phyloP scores from a whole-genome alignment of 2,113 vertebrate genomes.

The Otus sunia region DNA sequence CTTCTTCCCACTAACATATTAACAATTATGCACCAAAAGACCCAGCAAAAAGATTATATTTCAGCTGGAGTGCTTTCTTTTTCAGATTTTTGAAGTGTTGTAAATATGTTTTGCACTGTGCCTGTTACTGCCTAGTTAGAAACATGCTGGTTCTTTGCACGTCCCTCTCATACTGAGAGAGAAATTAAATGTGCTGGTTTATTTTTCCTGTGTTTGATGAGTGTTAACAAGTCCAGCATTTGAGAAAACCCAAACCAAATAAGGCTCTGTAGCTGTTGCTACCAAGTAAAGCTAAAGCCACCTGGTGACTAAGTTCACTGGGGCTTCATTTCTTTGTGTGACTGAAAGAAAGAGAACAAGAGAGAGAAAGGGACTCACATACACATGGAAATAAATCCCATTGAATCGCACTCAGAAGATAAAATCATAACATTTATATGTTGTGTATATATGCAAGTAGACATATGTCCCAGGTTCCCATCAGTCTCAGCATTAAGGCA shows the following conservation, averaged over 20 bases:
- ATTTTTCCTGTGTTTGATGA: constrained; percentile 64
- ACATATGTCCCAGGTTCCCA: not conserved
- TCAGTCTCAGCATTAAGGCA: not conserved
- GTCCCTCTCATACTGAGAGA: constrained; percentile 38
- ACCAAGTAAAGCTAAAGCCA: constrained; percentile 48
- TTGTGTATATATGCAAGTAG: not conserved
- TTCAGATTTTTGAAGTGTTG: constrained; percentile 27
- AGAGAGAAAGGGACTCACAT: not conserved
- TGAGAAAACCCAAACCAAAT: constrained; percentile 56
- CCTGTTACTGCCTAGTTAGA: constrained; percentile 46
- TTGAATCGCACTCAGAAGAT: not conserved
- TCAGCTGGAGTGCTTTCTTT: constrained; percentile 36
- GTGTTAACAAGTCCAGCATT: constrained; percentile 60
- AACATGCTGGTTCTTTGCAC: constrained; percentile 48
- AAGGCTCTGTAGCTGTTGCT: constrained; percentile 46
- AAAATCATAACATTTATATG: not conserved
- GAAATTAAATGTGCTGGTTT: constrained; percentile 59
- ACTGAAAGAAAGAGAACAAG: not conserved
- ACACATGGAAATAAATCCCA: not conserved
- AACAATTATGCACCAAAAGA: constrained; percentile 47
- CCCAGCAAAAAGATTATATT: constrained; percentile 46
- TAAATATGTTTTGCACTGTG: constrained; percentile 38
- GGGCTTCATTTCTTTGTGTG: constrained; percentile 20
- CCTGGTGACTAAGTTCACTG: constrained; percentile 43
- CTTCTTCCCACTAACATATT: constrained; percentile 16